Evolutionary conservation across 2,113 vertebrate genomes (phyloP).

Genomic region (Thalassoma bifasciatum): DNA sequence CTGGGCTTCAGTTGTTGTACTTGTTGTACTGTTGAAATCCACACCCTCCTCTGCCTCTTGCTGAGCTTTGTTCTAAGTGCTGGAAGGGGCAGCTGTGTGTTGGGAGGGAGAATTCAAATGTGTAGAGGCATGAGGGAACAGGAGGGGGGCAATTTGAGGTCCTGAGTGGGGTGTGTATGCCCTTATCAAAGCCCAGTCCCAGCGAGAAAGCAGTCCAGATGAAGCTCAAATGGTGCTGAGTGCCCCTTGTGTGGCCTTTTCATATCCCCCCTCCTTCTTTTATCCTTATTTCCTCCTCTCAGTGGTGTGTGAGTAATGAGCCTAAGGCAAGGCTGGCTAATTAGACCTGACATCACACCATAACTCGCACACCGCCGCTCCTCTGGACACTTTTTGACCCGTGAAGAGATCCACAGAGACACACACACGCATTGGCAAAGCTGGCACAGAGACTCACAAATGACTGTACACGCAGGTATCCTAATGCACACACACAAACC

Average conservation of each 20-base stretch:
- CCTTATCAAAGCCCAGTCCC: constrained; percentile 71
- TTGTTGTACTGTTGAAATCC: neutral
- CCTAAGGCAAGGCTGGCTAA: constrained; percentile 72
- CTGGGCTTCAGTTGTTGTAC: neutral
- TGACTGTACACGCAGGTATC: neutral
- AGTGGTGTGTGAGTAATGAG: constrained; percentile 76
- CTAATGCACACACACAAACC: constrained; percentile 3
- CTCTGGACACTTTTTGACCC: constrained; percentile 45
- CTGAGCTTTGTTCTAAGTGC: constrained; percentile 9
- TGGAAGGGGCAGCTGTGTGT: constrained; percentile 31
- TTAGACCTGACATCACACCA: constrained; percentile 79
- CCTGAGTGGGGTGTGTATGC: constrained; percentile 45
- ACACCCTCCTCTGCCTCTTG: constrained; percentile 6
- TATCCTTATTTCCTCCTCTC: constrained; percentile 46
- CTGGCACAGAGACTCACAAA: neutral
- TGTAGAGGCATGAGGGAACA: constrained; percentile 19
- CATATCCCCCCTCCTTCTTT: constrained; percentile 20
- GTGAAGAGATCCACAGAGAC: constrained; percentile 38
- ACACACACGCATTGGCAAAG: constrained; percentile 6
- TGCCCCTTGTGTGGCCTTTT: constrained; percentile 65
- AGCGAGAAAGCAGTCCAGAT: constrained; percentile 36
- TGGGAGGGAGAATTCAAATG: neutral
- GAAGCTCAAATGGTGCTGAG: constrained; percentile 48
- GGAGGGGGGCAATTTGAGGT: constrained; percentile 36
- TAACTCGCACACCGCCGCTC: constrained; percentile 47